phyloP scores from a whole-genome alignment of 2,113 vertebrate genomes.

The Ornithorhynchus anatinus region DNA sequence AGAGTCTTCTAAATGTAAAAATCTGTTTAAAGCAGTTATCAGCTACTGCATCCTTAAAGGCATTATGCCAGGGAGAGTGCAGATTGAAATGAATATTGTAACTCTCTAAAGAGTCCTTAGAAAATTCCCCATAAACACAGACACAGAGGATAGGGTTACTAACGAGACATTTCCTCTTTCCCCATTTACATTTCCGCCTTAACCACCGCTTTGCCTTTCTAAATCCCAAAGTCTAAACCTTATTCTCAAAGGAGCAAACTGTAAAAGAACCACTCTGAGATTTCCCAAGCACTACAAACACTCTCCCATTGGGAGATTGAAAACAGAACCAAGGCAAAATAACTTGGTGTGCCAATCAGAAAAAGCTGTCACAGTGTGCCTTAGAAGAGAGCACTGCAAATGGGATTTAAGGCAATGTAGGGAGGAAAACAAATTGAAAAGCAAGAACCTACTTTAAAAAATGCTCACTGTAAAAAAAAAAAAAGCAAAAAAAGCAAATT shows the following conservation, averaged over 20 bases:
- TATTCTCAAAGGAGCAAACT: neutral
- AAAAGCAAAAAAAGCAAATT: no score
- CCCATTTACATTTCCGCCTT: neutral
- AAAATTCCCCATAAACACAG: neutral
- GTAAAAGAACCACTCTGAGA: neutral
- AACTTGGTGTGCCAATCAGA: neutral
- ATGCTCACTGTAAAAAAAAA: no score
- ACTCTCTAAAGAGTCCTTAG: neutral
- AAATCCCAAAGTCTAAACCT: neutral
- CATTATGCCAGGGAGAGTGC: neutral
- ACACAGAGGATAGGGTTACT: neutral
- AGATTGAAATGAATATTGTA: neutral
- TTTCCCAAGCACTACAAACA: slow-evolving; percentile 20
- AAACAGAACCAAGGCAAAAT: neutral
- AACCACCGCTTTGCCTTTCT: neutral
- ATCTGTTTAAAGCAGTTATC: neutral
- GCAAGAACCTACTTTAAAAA: no score
- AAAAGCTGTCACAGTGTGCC: neutral
- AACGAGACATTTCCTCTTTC: neutral
- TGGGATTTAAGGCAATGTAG: no score
- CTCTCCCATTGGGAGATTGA: neutral
- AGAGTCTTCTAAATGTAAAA: no score
- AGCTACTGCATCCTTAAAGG: neutral
- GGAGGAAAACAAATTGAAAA: no score
- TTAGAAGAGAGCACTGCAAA: no score